These are phyloP conservation scores for Scelioninae gen. 1 DNA, from an alignment of 2,888 invertebrate genomes.

Conservation along the genomic window DNA sequence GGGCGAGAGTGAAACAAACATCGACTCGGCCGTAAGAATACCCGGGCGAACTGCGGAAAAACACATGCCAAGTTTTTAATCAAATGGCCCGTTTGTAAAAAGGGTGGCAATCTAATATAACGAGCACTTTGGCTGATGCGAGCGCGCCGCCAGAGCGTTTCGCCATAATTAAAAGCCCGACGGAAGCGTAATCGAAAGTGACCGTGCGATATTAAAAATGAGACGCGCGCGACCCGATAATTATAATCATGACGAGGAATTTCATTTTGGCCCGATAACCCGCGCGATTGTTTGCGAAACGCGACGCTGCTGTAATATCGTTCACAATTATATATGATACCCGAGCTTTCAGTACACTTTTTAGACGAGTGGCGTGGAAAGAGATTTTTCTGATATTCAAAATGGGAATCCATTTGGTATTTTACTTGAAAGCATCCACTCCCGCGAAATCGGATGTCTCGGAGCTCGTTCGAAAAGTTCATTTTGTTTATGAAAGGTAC, in stretches of 20 bases:
- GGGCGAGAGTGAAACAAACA: slow-evolving; percentile 65
- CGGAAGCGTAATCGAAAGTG: slow-evolving; percentile 55
- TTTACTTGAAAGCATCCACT: slow-evolving; percentile 38
- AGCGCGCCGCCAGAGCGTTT: slow-evolving; percentile 45
- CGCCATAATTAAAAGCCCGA: slow-evolving; percentile 59
- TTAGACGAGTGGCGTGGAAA: slow-evolving; percentile 26
- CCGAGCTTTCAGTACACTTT: background rate
- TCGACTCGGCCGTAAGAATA: slow-evolving; percentile 53
- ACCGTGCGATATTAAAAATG: slow-evolving; percentile 58
- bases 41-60: slow-evolving; percentile 38
- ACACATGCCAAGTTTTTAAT: slow-evolving; percentile 65
- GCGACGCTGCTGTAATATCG: background rate
- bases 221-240: slow-evolving; percentile 15
- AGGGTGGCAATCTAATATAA: slow-evolving; percentile 61
- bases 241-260: slow-evolving; percentile 18
- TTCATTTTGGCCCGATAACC: slow-evolving; percentile 4
- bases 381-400: slow-evolving; percentile 43
- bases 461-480: slow-evolving; percentile 25
- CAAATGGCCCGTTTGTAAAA: slow-evolving; percentile 60
- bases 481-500: slow-evolving; percentile 22
- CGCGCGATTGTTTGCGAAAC: slow-evolving; percentile 4
- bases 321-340: slow-evolving; percentile 12
- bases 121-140: slow-evolving; percentile 63
- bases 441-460: slow-evolving; percentile 23
- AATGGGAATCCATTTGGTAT: slow-evolving; percentile 38